A percentile compares a stretch with the other conserved stretches of the same genome.
These are phyloP conservation scores for Eupsittula cactorum DNA, from an alignment of 2,113 vertebrate genomes.

Conservation along the genomic window DNA sequence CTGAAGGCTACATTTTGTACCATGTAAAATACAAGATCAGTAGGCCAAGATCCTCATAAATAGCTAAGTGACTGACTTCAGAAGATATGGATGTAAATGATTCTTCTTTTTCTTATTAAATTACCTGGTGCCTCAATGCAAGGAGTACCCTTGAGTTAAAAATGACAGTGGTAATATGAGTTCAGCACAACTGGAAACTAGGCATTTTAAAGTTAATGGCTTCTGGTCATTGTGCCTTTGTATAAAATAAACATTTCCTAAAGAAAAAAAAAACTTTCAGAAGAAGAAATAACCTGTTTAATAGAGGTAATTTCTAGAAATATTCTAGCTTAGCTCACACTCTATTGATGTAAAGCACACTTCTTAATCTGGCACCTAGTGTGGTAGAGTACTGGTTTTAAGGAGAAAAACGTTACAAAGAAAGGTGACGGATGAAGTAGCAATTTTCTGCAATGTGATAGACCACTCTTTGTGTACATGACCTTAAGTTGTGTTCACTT, in stretches of 20 bases:
- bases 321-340: neutral
- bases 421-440: neutral
- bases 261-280: neutral
- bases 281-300: neutral
- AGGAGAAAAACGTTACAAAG: neutral
- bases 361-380: neutral
- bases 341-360: neutral
- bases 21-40: neutral
- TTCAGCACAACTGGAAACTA: neutral
- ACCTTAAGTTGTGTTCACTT: neutral
- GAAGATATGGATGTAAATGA: neutral
- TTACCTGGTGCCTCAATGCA: neutral
- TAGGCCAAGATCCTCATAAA: neutral
- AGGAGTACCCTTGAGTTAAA: neutral
- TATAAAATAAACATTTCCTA: neutral
- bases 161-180: neutral
- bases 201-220: neutral
- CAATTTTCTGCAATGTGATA: neutral
- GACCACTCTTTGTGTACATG: neutral
- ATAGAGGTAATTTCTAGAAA: neutral
- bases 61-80: neutral
- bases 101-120: neutral
- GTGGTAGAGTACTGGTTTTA: neutral
- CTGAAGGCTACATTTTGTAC: neutral
- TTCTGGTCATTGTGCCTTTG: neutral